phyloP scores from a whole-genome alignment of 30 jellyfish, hydroid and myxozoan genomes.

The Nemopilema nomurai region DNA sequence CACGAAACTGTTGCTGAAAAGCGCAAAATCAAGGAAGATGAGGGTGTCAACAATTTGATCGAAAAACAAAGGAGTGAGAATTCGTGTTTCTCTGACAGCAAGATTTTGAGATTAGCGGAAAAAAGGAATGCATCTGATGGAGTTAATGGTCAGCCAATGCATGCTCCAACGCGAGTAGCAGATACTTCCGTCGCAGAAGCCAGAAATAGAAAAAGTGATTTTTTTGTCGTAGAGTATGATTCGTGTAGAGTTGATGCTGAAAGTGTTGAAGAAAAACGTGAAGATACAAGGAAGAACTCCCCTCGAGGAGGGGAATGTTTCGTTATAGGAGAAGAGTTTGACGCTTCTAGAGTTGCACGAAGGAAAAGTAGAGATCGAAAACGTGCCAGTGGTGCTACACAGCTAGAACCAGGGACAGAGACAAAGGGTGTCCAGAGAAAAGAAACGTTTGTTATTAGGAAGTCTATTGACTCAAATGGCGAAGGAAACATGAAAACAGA shows the following conservation, averaged over 20 bases:
- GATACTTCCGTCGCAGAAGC: background rate
- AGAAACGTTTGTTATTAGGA: conserved; percentile 30
- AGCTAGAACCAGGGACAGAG: background rate
- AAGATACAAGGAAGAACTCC: background rate
- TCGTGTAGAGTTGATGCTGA: background rate
- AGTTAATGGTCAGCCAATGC: background rate
- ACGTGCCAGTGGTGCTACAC: background rate
- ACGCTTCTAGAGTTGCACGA: background rate
- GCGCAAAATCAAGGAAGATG: no score
- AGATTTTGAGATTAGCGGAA: background rate
- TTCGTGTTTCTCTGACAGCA: background rate
- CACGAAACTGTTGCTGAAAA: no score
- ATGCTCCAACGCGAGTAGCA: background rate
- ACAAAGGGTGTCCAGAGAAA: conserved; percentile 14
- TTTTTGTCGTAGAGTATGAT: conserved; percentile 1
- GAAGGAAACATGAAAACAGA: background rate
- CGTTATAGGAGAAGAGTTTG: background rate
- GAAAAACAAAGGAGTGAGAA: background rate
- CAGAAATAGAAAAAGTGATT: conserved; percentile 4
- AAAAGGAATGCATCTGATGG: background rate
- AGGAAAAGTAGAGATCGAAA: background rate
- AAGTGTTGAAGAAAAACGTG: background rate
- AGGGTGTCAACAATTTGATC: background rate
- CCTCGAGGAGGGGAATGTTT: background rate
- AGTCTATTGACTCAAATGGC: background rate